Conservation (phyloP, 2,888 invertebrate genomes). For the Psococerastis gibbosa region DNA sequence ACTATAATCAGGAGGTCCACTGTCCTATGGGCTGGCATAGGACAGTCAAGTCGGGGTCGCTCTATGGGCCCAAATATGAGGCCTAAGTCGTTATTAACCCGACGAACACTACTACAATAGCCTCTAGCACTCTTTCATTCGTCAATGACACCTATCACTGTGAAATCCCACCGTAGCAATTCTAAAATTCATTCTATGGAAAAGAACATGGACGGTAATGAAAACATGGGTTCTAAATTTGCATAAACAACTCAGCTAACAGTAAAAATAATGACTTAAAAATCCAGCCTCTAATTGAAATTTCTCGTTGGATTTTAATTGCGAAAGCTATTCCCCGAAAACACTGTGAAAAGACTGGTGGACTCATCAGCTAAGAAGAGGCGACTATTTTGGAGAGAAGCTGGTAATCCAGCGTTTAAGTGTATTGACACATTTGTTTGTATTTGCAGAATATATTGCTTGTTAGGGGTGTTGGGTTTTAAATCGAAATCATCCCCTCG, state of each 20-base stretch:
- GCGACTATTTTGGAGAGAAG: neutral
- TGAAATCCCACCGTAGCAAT: no score
- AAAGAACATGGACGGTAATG: no score
- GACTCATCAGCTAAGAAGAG: neutral
- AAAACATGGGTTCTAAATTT: neutral
- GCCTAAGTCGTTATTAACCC: no score
- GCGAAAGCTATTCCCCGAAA: conserved; percentile 3
- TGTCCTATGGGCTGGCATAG: no score
- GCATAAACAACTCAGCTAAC: neutral
- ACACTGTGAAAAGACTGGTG: neutral
- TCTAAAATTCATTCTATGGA: no score
- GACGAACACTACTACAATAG: no score
- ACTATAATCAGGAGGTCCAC: no score
- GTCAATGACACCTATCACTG: no score
- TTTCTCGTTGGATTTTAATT: conserved; percentile 9
- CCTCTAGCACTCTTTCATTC: no score
- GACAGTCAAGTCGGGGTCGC: no score
- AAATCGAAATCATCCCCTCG: neutral
- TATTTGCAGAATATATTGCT: conserved; percentile 9
- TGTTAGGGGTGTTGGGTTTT: neutral
- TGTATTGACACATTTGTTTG: conserved; percentile 10
- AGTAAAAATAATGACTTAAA: conserved; percentile 3
- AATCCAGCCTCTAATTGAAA: conserved; percentile 9
- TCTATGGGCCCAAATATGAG: no score
- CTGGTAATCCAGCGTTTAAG: neutral